These are phyloP conservation scores for Campylorhamphus procurvoides DNA, from an alignment of 2,113 vertebrate genomes.

Conservation along the genomic window DNA sequence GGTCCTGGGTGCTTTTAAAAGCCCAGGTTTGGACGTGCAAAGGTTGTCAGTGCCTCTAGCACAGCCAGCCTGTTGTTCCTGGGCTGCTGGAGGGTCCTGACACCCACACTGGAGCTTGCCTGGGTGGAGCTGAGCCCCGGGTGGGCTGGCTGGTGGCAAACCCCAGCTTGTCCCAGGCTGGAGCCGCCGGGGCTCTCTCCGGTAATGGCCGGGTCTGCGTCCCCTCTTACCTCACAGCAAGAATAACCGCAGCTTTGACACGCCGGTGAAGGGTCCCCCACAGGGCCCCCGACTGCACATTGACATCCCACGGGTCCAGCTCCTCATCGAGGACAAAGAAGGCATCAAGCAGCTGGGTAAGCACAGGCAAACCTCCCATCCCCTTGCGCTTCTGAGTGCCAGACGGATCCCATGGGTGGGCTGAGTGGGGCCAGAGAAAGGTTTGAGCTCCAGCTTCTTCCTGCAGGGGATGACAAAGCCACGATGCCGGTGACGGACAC, in stretches of 20 bases:
- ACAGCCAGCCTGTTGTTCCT: not conserved
- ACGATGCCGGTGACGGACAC: constrained; percentile 95
- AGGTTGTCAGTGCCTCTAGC: not conserved
- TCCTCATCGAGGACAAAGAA: constrained; percentile 98
- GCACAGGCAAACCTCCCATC: not conserved
- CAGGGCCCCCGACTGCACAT: constrained; percentile 98
- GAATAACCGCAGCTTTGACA: constrained; percentile 98
- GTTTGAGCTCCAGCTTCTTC: not conserved
- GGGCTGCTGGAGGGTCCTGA: not conserved
- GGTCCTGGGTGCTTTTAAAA: not conserved
- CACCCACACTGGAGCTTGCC: not conserved
- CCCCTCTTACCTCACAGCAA: constrained; percentile 84
- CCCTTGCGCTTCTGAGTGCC: rapidly evolving
- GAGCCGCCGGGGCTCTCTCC: not conserved
- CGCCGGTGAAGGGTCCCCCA: constrained; percentile 95
- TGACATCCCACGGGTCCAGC: constrained; percentile 95
- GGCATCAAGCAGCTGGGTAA: constrained; percentile 98
- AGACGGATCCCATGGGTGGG: rapidly evolving
- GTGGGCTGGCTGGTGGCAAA: not conserved
- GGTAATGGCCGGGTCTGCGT: constrained; percentile 2
- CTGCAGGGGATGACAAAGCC: constrained; percentile 94
- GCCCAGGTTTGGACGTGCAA: rapidly evolving
- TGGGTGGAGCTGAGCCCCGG: not conserved
- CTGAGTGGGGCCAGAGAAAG: not conserved
- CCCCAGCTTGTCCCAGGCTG: not conserved